These are phyloP conservation scores for Pristionchus exspectatus DNA, from an alignment of 2,888 invertebrate species.

Conservation along the genomic window DNA sequence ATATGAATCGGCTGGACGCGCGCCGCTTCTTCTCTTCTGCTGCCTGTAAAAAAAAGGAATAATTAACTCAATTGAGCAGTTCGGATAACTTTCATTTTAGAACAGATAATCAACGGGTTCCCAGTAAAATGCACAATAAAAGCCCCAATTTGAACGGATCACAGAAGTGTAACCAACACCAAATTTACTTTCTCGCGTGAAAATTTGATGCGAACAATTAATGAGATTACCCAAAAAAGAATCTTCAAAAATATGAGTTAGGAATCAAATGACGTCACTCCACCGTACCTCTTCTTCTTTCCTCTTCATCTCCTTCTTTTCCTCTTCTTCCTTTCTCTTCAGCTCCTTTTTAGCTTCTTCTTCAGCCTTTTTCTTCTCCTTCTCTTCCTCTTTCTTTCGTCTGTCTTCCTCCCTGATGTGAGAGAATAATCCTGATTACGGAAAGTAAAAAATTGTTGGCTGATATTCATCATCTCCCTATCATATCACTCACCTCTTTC, in stretches of 20 bases:
- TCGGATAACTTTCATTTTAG: too few species aligned
- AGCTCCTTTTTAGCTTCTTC: conserved; percentile 61
- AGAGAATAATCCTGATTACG: background rate
- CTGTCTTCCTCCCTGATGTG: conserved; percentile 30
- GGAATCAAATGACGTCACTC: background rate
- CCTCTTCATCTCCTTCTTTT: conserved; percentile 59
- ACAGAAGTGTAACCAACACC: background rate
- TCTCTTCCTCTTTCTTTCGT: conserved; percentile 57
- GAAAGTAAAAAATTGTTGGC: background rate
- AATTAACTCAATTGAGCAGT: too few species aligned
- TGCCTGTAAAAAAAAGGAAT: conserved; percentile 52
- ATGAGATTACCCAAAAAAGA: too few species aligned
- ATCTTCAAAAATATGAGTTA: too few species aligned
- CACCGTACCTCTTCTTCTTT: conserved; percentile 59
- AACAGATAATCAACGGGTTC: too few species aligned
- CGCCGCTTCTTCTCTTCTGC: conserved; percentile 67
- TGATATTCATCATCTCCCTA: background rate
- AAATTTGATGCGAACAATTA: too few species aligned
- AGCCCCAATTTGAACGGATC: too few species aligned
- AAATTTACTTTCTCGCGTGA: conserved; percentile 12
- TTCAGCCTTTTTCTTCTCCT: conserved; percentile 63
- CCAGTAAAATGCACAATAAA: too few species aligned
- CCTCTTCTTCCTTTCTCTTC: conserved; percentile 55
- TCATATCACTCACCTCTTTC: conserved; percentile 6
- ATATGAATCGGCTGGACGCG: conserved; percentile 63